Evolutionary conservation across 2,797 vertebrate genomes (phyloP).

Genomic region (Megaceryle alcyon): DNA sequence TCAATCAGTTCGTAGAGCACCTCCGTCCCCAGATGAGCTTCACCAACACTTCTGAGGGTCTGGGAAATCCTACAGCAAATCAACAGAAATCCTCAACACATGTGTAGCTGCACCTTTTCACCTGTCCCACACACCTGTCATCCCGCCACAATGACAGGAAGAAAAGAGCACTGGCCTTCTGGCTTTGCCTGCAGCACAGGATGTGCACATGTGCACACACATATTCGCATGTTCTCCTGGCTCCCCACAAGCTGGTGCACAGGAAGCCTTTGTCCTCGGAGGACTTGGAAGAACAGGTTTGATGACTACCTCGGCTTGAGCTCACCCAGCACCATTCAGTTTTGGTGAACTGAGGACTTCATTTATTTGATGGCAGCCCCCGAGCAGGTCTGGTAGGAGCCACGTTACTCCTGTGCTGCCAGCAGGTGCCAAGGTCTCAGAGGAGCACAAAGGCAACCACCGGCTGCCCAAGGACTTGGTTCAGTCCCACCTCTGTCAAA

Average conservation of each 20-base stretch:
- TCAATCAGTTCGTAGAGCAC: constrained; percentile 96
- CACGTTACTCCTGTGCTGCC: fast-evolving
- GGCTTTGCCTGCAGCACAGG: neutral
- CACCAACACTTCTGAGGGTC: constrained; percentile 81
- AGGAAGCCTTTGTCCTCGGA: neutral
- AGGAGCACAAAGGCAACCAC: neutral
- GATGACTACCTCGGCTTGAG: neutral
- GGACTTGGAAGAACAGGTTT: neutral
- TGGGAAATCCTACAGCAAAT: constrained; percentile 77
- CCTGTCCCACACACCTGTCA: neutral
- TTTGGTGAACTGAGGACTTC: neutral
- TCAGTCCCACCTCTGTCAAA: neutral
- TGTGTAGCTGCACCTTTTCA: neutral
- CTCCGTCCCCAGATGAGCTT: constrained; percentile 85
- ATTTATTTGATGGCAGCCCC: neutral
- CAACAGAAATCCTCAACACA: neutral
- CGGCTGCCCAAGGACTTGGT: fast-evolving
- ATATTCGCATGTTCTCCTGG: neutral
- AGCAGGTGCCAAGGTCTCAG: neutral
- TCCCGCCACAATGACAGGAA: neutral
- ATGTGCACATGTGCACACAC: neutral
- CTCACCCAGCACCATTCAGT: neutral
- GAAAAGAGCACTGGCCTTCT: neutral
- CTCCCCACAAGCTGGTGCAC: neutral
- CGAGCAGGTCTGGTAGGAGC: neutral